A percentile compares a stretch with the other conserved stretches of the same genome.
Conservation (phyloP, 2,113 vertebrate species). For the Telmatochromis sp. region DNA sequence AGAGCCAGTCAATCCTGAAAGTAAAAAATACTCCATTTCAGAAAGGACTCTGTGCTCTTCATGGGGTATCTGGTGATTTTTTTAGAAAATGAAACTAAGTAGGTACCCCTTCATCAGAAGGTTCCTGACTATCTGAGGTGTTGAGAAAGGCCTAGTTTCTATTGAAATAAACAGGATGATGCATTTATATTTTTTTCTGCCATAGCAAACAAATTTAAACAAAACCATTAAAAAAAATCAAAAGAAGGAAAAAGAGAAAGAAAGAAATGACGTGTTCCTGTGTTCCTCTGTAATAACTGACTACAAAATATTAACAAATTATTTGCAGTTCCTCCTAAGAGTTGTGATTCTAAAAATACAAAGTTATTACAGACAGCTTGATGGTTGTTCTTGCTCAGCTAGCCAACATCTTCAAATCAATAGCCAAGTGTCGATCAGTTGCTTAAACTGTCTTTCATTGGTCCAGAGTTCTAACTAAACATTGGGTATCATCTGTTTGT, state of each 20-base stretch:
- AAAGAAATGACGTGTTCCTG: not conserved
- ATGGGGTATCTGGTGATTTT: not conserved
- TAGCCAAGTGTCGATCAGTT: not conserved
- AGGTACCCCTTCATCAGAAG: not conserved
- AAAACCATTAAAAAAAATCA: not conserved
- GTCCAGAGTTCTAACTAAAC: not conserved
- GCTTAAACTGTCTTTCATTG: not conserved
- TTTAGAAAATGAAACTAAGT: rapidly evolving
- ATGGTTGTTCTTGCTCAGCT: not conserved
- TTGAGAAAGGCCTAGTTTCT: not conserved
- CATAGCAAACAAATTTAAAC: not conserved
- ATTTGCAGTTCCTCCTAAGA: not conserved
- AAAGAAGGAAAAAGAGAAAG: not conserved
- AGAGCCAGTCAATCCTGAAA: not conserved
- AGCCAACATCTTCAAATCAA: not conserved
- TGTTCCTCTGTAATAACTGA: not conserved
- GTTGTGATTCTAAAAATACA: not conserved
- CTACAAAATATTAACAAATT: not conserved
- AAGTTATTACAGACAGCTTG: not conserved
- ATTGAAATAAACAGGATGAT: not conserved
- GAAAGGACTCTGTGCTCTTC: not conserved
- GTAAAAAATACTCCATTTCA: not conserved
- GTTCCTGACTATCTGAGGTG: not conserved
- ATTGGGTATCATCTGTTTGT: not conserved
- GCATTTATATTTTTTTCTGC: not conserved